Evolutionary conservation across 1,140 invertebrate species (phyloP).

Genomic region (Melanaphis sacchari): DNA sequence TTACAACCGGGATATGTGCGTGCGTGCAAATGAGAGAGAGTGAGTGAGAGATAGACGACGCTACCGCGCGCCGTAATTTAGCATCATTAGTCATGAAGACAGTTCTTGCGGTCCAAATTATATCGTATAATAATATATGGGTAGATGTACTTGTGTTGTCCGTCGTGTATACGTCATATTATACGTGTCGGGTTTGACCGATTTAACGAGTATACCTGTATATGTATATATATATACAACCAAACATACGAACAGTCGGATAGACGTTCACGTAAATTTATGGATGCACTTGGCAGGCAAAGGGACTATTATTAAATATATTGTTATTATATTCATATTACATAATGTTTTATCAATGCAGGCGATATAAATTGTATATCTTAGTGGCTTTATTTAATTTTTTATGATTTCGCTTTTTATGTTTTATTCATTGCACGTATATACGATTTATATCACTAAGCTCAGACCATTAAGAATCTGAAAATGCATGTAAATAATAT

Average conservation of each 20-base stretch:
- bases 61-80: constrained; percentile 52
- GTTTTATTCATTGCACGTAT: no score
- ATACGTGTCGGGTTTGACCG: constrained; percentile 38
- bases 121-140: not conserved
- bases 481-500: not conserved
- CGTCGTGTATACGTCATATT: not conserved
- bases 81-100: constrained; percentile 54
- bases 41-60: not conserved
- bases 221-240: not conserved
- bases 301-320: not conserved
- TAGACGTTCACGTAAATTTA: not conserved
- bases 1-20: not conserved
- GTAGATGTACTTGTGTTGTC: constrained; percentile 3
- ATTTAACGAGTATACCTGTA: constrained; percentile 21
- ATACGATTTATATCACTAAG: not conserved
- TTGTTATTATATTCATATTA: not conserved
- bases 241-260: not conserved
- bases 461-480: not conserved
- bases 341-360: not conserved
- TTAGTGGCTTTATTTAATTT: not conserved
- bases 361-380: not conserved
- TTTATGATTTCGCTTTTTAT: not conserved
- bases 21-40: not conserved
- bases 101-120: constrained; percentile 36
- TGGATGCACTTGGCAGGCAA: not conserved